Evolutionary conservation across 2,113 vertebrate genomes (phyloP), one percentile per base, ranked within the genome.

Genomic region (Heloderma charlesbogerti): DNA sequence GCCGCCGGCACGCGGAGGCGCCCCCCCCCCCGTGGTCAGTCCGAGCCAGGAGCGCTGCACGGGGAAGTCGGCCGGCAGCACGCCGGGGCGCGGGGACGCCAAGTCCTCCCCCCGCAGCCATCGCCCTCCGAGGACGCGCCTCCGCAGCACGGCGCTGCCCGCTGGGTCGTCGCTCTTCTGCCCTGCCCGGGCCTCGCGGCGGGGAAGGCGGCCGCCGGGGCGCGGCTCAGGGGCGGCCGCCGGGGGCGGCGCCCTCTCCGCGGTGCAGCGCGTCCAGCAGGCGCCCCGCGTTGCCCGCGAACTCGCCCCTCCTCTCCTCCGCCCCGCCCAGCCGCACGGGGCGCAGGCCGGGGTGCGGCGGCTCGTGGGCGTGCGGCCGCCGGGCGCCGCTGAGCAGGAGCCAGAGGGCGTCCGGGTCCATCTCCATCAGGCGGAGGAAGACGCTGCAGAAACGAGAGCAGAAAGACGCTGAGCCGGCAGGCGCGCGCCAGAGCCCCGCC

Each of bases 341-440:
- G 7, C 0, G 95, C 67, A 99, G 98, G 95, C 97, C 97, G 1
- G 86, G 34, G 83, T 99, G 98, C 0, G 98, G 98, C 0, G 98
- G 97, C 8, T 90, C 5, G 43, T 97, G 97, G 3, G 1, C 34
- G 8, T 48, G 78, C 0, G 98, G 98, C 93, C 98, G 98, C 94
- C 97, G 97, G 31, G 98, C 91, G 92, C 98, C 97, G 0, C 92
- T 97, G 89, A 99, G 98, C 5, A 98, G 94, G 6, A 99, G 97
- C 99, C 99, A 99, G 82, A 97, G 96, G 37, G 95, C 83, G 91
- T 99, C 99, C 0, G 98, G 98, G 89, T 99, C 99, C 85, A 98
- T 77, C 15, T 95, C 97, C 97, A 98, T 98, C 91, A 99, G 54
- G 86, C 98, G 97, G 45, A 94, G 97, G 96, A 99, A 99, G 88